Evolutionary conservation across 2,888 invertebrate genomes (phyloP), one percentile per base, ranked within the genome.

Genomic region (Chalcosyrphus nemorum): DNA sequence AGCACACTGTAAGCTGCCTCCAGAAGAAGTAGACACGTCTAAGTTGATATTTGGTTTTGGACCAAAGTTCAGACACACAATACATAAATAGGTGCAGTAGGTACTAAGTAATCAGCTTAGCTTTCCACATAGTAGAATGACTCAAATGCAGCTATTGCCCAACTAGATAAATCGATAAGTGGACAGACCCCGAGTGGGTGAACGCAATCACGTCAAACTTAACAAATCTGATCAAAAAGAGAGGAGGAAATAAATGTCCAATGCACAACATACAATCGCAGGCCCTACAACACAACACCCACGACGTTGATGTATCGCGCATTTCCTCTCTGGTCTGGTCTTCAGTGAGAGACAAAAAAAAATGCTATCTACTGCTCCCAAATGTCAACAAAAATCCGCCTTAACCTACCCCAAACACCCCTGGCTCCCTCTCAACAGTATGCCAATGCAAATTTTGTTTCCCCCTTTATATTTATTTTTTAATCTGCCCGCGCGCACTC

Each of bases 171-270:
- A 61, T 61, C 61, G 77, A 77, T 63, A 70, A 70, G 61, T 77
- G 70, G 77, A 54, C 77, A 45, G 29, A n/a, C n/a, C n/a, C 54
- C 3, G 77, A 45, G 77, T 77, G 77, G 77, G 77, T 77, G 77
- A 17, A 61, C 17, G 19, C 61, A 70, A 54, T 61, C 77, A 54
- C 54, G 56, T 76, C 43, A 68, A 32, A 76, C 38, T 43, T 32
- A 50, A 52, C 50, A 59, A 59, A 68, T 43, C 76, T 15, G 66
- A 76, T 66, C 57, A 65, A 7, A 2, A 29, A 35, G 47, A 47
- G 32, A 17, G 47, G 47, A 47, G 32, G 27, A 57, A 70, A 47
- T 47, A 47, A 75, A 29, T 50, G 66, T 38, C 65, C 75, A 66
- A 68, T 56, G 32, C 29, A 19, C 52, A 32, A 29, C 13, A 57